A percentile compares a stretch with the other conserved stretches of the same genome.
Evolutionary conservation across 2,888 invertebrate species (phyloP).

Genomic region (Platycheirus rosarum): DNA sequence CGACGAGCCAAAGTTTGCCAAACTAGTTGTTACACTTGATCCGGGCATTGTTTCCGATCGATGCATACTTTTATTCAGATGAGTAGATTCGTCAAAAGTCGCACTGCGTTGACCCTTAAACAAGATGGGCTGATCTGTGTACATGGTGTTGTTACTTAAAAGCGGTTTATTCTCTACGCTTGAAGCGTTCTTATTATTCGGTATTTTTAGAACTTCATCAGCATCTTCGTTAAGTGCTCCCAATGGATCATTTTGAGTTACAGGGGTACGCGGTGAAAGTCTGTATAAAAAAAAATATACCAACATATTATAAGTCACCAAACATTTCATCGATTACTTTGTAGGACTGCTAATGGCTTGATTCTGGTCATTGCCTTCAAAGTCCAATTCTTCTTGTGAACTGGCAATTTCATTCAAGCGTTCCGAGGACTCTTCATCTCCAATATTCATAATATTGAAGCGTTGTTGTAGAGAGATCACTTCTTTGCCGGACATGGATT

Average conservation of each 20-base stretch:
- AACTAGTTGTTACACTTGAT: slow-evolving; percentile 88
- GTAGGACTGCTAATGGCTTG: slow-evolving; percentile 81
- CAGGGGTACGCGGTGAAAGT: slow-evolving; percentile 90
- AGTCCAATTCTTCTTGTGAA: slow-evolving; percentile 78
- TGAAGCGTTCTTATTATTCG: slow-evolving; percentile 74
- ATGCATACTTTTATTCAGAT: slow-evolving; percentile 84
- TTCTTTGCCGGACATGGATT: slow-evolving; percentile 76
- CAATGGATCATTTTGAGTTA: slow-evolving; percentile 95
- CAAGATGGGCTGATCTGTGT: slow-evolving; percentile 87
- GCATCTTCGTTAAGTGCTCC: slow-evolving; percentile 87
- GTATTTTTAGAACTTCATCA: slow-evolving; percentile 75
- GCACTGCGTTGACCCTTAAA: slow-evolving; percentile 85
- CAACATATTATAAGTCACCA: background rate
- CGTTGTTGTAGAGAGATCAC: slow-evolving; percentile 74
- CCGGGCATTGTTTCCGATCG: slow-evolving; percentile 90
- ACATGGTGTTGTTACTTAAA: slow-evolving; percentile 80
- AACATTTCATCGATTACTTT: slow-evolving; percentile 77
- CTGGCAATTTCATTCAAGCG: slow-evolving; percentile 76
- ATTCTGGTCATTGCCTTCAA: slow-evolving; percentile 68
- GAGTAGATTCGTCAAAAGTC: slow-evolving; percentile 85
- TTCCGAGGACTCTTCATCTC: slow-evolving; percentile 72
- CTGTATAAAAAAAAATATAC: slow-evolving; percentile 79
- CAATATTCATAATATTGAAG: slow-evolving; percentile 79
- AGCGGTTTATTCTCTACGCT: slow-evolving; percentile 48
- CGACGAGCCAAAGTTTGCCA: slow-evolving; percentile 91